Evolutionary conservation across 2,797 vertebrate genomes (phyloP).

Genomic region (Labeo calbasu): DNA sequence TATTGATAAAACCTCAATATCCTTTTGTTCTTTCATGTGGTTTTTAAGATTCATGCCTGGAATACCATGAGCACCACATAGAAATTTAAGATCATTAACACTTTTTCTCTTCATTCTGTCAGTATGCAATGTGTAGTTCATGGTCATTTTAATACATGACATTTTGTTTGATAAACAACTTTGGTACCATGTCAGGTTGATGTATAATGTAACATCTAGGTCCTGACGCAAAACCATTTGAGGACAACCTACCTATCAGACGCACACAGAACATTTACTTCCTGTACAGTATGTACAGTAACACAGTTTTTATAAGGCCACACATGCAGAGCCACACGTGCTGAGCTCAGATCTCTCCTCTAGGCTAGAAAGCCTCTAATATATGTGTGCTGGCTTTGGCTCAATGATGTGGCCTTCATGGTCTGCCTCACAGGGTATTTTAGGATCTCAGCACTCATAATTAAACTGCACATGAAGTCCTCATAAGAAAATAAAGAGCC

Average conservation of each 20-base stretch:
- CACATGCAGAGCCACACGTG: conserved; percentile 8
- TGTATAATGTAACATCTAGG: background rate
- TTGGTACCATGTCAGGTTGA: background rate
- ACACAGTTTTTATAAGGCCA: conserved; percentile 9
- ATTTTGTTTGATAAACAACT: background rate
- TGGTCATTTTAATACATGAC: background rate
- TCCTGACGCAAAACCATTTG: background rate
- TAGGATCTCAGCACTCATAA: conserved; percentile 19
- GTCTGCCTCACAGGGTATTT: conserved; percentile 32
- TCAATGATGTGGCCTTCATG: conserved; percentile 50
- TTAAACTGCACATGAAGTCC: conserved; percentile 27
- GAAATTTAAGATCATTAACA: background rate
- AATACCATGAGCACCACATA: background rate
- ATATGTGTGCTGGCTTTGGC: conserved; percentile 41
- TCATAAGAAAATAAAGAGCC: conserved; percentile 6
- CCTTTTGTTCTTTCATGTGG: background rate
- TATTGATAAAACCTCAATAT: background rate
- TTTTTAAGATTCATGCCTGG: background rate
- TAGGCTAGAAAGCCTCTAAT: conserved; percentile 38
- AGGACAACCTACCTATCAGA: background rate
- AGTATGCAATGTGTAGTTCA: background rate
- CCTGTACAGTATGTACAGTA: background rate
- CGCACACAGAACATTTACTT: background rate
- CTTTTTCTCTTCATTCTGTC: background rate
- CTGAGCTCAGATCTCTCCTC: conserved; percentile 32